Evolutionary conservation across 2,113 vertebrate genomes (phyloP).

Genomic region (Oncorhynchus keta): DNA sequence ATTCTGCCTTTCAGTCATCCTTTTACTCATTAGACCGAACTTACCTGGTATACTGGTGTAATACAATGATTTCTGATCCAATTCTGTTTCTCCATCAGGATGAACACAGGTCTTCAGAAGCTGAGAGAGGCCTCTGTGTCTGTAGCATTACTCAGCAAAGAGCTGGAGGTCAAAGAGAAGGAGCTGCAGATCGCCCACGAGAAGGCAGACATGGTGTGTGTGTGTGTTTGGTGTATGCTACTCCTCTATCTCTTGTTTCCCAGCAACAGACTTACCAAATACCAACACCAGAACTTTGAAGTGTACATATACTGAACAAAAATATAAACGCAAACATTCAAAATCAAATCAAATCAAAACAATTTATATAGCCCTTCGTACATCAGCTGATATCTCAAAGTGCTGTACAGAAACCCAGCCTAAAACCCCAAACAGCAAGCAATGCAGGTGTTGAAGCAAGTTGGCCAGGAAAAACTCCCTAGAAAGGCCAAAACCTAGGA

Average conservation of each 20-base stretch:
- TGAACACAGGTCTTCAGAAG: conserved; percentile 93
- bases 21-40: no score
- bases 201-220: conserved; percentile 87
- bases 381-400: no score
- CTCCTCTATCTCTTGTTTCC: neutral
- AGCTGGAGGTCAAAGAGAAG: conserved; percentile 90
- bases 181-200: conserved; percentile 89
- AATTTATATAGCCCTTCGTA: no score
- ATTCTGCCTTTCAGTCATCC: no score
- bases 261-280: neutral
- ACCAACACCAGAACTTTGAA: neutral
- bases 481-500: no score
- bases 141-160: conserved; percentile 85
- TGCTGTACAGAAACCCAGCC: no score
- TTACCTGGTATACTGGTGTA: neutral
- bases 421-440: no score
- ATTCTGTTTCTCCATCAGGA: conserved; percentile 64
- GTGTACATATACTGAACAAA: neutral
- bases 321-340: no score
- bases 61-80: neutral
- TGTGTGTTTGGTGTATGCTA: neutral
- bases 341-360: accelerated
- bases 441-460: no score
- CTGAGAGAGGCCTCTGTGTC: conserved; percentile 93
- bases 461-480: no score